phyloP scores from a whole-genome alignment of 2,888 invertebrate species.

The Hedya salicella region DNA sequence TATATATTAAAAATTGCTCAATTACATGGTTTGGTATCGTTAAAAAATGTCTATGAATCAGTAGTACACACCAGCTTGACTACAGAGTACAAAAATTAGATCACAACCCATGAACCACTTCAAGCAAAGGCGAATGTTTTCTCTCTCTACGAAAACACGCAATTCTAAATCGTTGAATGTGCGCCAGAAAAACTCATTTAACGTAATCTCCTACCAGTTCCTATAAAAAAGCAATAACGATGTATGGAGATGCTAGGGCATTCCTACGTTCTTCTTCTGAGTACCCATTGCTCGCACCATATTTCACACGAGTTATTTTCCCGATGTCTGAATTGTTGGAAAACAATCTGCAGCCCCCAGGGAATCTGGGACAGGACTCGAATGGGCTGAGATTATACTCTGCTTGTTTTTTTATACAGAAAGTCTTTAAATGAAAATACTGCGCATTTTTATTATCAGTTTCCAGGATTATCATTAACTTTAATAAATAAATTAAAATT shows the following conservation, averaged over 20 bases:
- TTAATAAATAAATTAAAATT: no score
- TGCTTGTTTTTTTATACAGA: constrained; percentile 11
- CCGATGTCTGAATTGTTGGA: background rate
- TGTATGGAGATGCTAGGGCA: no score
- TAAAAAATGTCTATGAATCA: no score
- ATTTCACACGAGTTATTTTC: constrained; percentile 18
- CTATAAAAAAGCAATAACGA: background rate
- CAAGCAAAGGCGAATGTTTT: no score
- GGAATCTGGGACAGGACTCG: background rate
- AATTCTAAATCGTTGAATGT: background rate
- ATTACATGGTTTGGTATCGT: no score
- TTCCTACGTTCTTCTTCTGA: background rate
- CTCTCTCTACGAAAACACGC: background rate
- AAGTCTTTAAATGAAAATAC: no score
- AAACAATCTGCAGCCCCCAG: constrained; percentile 22
- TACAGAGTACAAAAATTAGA: no score
- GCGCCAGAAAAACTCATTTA: background rate
- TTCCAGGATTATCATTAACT: no score
- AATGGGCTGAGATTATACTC: background rate
- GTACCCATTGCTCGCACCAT: constrained; percentile 3
- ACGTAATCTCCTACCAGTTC: background rate
- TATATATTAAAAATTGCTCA: no score
- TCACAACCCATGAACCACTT: no score
- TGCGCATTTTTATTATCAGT: no score
- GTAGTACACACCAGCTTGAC: no score